Conservation (phyloP, 2,113 vertebrate genomes). For the Aptenodytes patagonicus region DNA sequence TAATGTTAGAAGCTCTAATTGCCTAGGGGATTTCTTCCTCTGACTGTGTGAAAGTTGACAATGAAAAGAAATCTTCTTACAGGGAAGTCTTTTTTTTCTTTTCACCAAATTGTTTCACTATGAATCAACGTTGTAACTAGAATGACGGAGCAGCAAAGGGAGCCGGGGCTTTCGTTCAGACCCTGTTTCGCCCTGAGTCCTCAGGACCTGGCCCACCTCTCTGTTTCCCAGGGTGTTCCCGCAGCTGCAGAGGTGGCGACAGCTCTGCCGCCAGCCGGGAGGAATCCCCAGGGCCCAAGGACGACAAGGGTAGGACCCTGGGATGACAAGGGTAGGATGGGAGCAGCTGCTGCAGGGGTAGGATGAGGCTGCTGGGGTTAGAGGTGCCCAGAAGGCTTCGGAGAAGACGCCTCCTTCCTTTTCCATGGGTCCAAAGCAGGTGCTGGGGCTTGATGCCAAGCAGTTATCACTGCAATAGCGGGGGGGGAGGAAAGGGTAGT, state of each 20-base stretch:
- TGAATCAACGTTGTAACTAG: neutral
- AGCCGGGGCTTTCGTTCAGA: neutral
- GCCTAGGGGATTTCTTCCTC: neutral
- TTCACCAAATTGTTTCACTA: neutral
- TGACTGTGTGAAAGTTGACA: constrained; percentile 3
- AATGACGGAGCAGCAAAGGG: neutral
- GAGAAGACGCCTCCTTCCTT: neutral
- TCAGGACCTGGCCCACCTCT: neutral
- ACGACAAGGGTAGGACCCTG: neutral
- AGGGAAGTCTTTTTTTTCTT: neutral
- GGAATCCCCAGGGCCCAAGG: neutral
- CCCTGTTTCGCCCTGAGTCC: neutral
- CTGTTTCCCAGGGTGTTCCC: neutral
- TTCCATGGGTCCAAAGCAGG: neutral
- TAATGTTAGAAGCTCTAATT: constrained; percentile 8
- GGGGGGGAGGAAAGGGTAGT: neutral
- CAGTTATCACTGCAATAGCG: neutral
- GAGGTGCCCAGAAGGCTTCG: neutral
- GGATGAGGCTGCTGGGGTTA: neutral
- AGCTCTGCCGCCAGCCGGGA: neutral
- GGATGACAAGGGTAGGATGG: neutral
- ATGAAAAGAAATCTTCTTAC: neutral
- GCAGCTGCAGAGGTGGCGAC: neutral
- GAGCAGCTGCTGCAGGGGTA: neutral
- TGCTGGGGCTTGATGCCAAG: neutral